Base-by-base conservation (phyloP, 2,113 vertebrate genomes). In the Origma solitaria region DNA sequence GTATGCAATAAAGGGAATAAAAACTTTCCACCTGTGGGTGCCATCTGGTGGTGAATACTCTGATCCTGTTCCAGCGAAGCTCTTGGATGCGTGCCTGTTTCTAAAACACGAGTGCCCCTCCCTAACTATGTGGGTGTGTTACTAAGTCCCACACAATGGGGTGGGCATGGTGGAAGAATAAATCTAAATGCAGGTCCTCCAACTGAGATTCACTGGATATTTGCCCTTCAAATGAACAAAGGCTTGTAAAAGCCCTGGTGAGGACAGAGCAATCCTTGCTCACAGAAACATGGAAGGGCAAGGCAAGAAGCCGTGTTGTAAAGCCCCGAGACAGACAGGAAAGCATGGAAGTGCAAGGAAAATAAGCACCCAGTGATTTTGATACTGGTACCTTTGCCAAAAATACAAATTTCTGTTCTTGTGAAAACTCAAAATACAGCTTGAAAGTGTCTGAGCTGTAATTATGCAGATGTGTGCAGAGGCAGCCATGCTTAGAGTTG, bases 1-100 rank as follows among this genome's bases (percentile, higher is more conserved):
- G 10, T 54, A 22, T 35, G 20, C 14, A 62, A 81, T 42, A 62
- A 88, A 79, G 54, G 50, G 62, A 70, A 68, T n/a, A 58, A 82
- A 82, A 81, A 71, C 68, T 78, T 76, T 53, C 71, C 90, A 71
- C 93, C 68, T 96, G 76, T 90, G 92, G 92, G 68, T 94, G 92
- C 94, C 93, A 93, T 92, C 93, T 82, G 65, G 89, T 95, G 92
- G 92, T 5, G 82, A 95, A 60, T 47, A 19, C 58, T 66, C 87
- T 86, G 82, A 80, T 91, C 71, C 68, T 24, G 71, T 51, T 86
- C 82, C 90, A 88, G 53, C 33, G 68, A 40, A 62, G 17, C 24
- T 88, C 78, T 56, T 58, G 45, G 65, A 66, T 18, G 7, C 1
- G 0, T n/a, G 35, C 47, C 69, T 58, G 12, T 69, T 51, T 77